Conservation (phyloP, 2,113 vertebrate species). For the Poeciliopsis turrubarensis region DNA sequence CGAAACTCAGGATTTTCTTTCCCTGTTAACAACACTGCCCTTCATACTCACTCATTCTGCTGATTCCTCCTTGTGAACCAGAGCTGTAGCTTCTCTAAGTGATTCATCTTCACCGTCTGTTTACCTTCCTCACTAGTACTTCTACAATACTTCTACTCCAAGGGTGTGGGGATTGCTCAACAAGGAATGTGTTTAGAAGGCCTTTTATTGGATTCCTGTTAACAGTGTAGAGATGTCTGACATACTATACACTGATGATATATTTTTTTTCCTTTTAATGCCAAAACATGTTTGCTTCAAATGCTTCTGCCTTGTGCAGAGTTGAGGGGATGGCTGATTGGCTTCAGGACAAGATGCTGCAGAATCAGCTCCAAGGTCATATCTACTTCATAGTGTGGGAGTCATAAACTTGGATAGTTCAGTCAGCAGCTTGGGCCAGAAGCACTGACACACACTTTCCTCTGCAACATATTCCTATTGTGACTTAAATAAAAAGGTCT, state of each 20-base stretch:
- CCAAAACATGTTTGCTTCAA: background rate
- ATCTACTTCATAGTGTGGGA: slow-evolving; percentile 27
- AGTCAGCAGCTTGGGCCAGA: slow-evolving; percentile 16
- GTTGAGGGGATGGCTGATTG: background rate
- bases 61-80: slow-evolving; percentile 19
- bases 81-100: slow-evolving; percentile 26
- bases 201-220: slow-evolving; percentile 42
- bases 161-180: slow-evolving; percentile 65
- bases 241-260: background rate
- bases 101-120: slow-evolving; percentile 49
- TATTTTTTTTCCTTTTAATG: slow-evolving; percentile 25
- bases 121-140: slow-evolving; percentile 45
- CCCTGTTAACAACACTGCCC: slow-evolving; percentile 28
- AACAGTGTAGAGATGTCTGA: slow-evolving; percentile 58
- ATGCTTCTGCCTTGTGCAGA: slow-evolving; percentile 13
- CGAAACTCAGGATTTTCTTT: slow-evolving; percentile 22
- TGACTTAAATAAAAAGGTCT: slow-evolving; percentile 11
- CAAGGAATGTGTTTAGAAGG: slow-evolving; percentile 28
- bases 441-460: slow-evolving; percentile 40
- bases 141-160: slow-evolving; percentile 50
- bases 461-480: slow-evolving; percentile 17
- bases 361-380: slow-evolving; percentile 47
- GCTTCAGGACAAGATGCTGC: slow-evolving; percentile 19
- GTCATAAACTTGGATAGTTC: slow-evolving; percentile 42
- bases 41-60: slow-evolving; percentile 5